Evolutionary conservation across 2,113 vertebrate species (phyloP), one percentile per base, ranked within the genome.

Genomic region (Myrmophylax atrothorax): DNA sequence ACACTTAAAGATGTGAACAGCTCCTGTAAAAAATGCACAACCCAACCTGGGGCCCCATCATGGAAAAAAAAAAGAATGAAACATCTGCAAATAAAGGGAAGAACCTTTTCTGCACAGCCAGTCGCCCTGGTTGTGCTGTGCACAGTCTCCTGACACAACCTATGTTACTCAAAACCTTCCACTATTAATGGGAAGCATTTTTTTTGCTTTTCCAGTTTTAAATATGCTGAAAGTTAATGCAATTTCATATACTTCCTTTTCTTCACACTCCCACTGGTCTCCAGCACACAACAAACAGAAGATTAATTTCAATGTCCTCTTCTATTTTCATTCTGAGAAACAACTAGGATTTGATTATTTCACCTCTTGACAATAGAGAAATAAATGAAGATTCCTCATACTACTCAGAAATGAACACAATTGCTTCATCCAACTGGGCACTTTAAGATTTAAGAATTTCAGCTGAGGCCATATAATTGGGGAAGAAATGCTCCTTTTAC

Each of bases 51-150:
- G 8, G 15, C 9, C n/a, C 33, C 42, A 12, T 3, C 24, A 35
- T 0, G 5, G 50, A 74, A 73, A 10, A 59, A 63, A 70, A 72
- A 42, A 24, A 38, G 28, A 84, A 26, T 0, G 3, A 20, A 84
- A 52, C 14, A 49, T 84, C 28, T 4, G 4, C 6, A 10, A n/a
- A 76, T 2, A 11, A 40, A 56, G 23, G 47, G 56, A 56, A 87
- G 42, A 50, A 64, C 37, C 40, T 49, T 63, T 77, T 46, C 58
- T 35, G 46, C 23, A 78, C 0, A 8, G 25, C 35, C 78, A 47
- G 37, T 3, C 0, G 0, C 23, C 38, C n/a, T 38, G 44, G 18
- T 40, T 3, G 5, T 50, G 59, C 50, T 6, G 1, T 0, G 0
- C 17, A 46, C 31, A 7, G n/a, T 38, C 63, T 72, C 50, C 59